Percentiles rank a stretch among this genome's conserved stretches.
These are phyloP conservation scores for Oreochromis tanganicae DNA, from an alignment of 2,113 vertebrate genomes.

Conservation along the genomic window DNA sequence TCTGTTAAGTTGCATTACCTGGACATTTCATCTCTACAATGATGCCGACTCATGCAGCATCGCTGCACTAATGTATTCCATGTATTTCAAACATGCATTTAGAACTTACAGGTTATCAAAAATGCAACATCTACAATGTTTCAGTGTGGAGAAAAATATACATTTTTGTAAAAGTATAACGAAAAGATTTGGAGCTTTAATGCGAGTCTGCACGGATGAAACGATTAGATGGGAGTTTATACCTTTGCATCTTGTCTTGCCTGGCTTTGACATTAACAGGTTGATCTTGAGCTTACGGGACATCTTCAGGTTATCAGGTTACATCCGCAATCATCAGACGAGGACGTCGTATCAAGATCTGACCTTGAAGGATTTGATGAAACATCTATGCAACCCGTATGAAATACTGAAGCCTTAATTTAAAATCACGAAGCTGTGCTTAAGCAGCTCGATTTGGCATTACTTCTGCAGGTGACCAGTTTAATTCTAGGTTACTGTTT, in stretches of 20 bases:
- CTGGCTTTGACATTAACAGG: slow-evolving; percentile 17
- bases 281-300: slow-evolving; percentile 23
- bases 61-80: slow-evolving; percentile 75
- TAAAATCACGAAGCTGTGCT: not conserved
- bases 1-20: slow-evolving; percentile 11
- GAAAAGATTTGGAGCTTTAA: not conserved
- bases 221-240: not conserved
- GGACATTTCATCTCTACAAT: slow-evolving; percentile 34
- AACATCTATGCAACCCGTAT: slow-evolving; percentile 41
- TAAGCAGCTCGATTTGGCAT: slow-evolving; percentile 16
- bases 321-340: not conserved
- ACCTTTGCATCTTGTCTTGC: not conserved
- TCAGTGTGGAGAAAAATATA: slow-evolving; percentile 21
- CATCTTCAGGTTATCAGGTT: not conserved
- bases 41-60: slow-evolving; percentile 26
- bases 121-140: slow-evolving; percentile 37
- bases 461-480: not conserved
- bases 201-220: not conserved
- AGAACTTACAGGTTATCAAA: slow-evolving; percentile 32
- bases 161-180: slow-evolving; percentile 27
- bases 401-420: slow-evolving; percentile 14
- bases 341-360: not conserved
- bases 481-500: not conserved
- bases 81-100: slow-evolving; percentile 54
- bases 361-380: slow-evolving; percentile 28